Conservation (phyloP, 1,140 invertebrate species). For the Adelges cooleyi region DNA sequence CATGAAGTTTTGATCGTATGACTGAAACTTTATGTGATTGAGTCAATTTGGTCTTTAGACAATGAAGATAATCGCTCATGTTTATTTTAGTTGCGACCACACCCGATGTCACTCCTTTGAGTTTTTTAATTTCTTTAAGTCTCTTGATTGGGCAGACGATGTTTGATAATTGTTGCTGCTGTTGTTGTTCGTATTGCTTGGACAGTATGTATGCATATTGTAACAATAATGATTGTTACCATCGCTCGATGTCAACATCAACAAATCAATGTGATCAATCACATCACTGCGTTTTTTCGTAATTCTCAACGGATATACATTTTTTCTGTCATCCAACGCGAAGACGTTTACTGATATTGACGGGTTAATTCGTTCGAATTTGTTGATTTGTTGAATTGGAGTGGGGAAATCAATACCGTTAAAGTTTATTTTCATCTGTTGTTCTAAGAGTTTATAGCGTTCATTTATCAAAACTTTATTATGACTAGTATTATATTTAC, state of each 20-base stretch:
- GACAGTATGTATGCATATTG: background rate
- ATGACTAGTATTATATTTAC: too few species aligned
- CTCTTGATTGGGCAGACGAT: too few species aligned
- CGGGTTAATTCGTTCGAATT: background rate
- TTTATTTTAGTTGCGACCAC: too few species aligned
- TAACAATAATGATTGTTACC: conserved; percentile 2
- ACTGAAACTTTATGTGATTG: too few species aligned
- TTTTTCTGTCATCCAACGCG: background rate
- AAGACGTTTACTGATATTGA: background rate
- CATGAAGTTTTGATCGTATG: too few species aligned
- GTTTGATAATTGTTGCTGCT: too few species aligned
- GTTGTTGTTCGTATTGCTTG: too few species aligned
- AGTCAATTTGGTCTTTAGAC: too few species aligned
- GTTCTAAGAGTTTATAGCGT: background rate
- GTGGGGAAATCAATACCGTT: background rate
- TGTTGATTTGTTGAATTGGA: background rate
- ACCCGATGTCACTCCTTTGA: too few species aligned
- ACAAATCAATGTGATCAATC: background rate
- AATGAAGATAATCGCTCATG: too few species aligned
- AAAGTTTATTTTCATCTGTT: background rate
- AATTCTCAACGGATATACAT: background rate
- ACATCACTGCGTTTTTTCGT: background rate
- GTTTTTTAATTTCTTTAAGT: too few species aligned
- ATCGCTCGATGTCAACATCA: background rate
- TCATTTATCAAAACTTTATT: too few species aligned